Evolutionary conservation across 1,140 invertebrate genomes (phyloP), one percentile per base, ranked within the genome.

Genomic region (Brachionus koreanus): DNA sequence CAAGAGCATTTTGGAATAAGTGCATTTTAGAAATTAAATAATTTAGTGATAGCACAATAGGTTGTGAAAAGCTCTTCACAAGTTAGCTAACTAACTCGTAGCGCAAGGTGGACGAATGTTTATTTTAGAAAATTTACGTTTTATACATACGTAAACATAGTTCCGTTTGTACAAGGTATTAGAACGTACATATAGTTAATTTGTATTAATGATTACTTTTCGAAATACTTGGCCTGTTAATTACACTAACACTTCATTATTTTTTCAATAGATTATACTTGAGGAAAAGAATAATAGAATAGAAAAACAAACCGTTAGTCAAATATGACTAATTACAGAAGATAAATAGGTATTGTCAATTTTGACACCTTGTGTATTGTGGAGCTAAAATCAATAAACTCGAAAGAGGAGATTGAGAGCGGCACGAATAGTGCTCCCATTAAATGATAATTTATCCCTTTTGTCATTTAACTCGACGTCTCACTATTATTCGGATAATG

Each of bases 211-310:
- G 23, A 43, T 74, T 46, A 74, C 42, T 46, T 29, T 74, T 10
- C n/a, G 13, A 6, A 25, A 46, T 25, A 25, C 16, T 69, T 37
- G 16, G 29, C 29, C 65, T 69, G 65, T 69, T 69, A 69, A 69
- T 69, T 69, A 69, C 65, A 39, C 33, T 69, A 69, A 69, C 65
- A 69, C 65, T 69, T 69, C 37, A 69, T 69, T 69, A 69, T 69
- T 69, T 69, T 69, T 37, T 19, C n/a, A 69, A 69, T 69, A 39
- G 65, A 69, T 69, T 69, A 69, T 39, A 19, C 49, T 57, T 57
- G 49, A 57, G 49, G 49, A 57, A 57, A 19, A 57, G 49, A 57
- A 57, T 57, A 57, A 9, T 57, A 23, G n/a, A 57, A 57, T 57
- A 57, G 49, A 57, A 46, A 57, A 57, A 57, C 49, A 57, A 57